Conservation (phyloP, 2,113 vertebrate genomes). For the Chloroceryle aenea region DNA sequence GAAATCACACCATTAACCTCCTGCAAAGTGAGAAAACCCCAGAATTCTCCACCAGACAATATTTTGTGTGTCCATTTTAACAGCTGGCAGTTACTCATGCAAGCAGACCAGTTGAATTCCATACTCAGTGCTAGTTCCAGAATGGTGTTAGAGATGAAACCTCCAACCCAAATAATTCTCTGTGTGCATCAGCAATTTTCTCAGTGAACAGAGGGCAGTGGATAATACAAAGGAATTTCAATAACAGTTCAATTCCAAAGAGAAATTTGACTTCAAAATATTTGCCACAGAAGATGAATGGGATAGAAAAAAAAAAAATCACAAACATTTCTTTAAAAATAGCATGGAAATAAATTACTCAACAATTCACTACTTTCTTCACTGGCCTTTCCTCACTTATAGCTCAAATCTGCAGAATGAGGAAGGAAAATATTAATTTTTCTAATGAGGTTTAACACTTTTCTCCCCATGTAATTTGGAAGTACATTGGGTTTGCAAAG, state of each 20-base stretch:
- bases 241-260: background rate
- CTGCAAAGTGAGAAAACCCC: background rate
- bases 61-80: background rate
- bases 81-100: background rate
- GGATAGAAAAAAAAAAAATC: background rate
- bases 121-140: background rate
- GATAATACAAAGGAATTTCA: background rate
- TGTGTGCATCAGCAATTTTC: background rate
- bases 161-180: background rate
- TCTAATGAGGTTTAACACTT: background rate
- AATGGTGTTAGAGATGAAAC: background rate
- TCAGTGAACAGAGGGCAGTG: background rate
- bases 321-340: background rate
- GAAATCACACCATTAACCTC: background rate
- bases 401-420: background rate
- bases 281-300: background rate
- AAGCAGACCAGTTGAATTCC: background rate
- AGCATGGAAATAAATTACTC: background rate
- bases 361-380: background rate
- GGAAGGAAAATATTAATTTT: background rate
- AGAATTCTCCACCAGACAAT: background rate
- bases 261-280: background rate
- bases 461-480: background rate
- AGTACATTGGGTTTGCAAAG: background rate
- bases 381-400: background rate